A percentile compares a stretch with the other conserved stretches of the same genome.
These are phyloP conservation scores for Protobothrops mucrosquamatus DNA, from an alignment of 2,113 vertebrate species.

Conservation along the genomic window DNA sequence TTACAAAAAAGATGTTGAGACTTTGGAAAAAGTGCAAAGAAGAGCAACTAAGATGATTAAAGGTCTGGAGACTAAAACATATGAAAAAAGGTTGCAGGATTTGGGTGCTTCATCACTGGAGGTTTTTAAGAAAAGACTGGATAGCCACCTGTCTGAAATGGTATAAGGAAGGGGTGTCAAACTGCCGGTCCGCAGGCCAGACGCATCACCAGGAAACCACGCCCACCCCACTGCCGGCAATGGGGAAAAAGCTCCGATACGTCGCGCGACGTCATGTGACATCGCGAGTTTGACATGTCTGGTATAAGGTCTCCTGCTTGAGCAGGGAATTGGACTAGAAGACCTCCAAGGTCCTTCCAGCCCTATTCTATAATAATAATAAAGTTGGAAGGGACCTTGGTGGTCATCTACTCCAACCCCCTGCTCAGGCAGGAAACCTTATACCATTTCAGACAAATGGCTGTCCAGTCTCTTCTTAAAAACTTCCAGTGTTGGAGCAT, in stretches of 20 bases:
- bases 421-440: too few relatives aligned
- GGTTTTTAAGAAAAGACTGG: background rate
- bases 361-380: background rate
- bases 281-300: too few relatives aligned
- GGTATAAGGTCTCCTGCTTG: background rate
- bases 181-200: too few relatives aligned
- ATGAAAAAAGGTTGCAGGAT: background rate
- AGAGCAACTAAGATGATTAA: background rate
- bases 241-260: too few relatives aligned
- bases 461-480: too few relatives aligned
- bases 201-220: too few relatives aligned
- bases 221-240: too few relatives aligned
- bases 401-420: too few relatives aligned
- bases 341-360: background rate
- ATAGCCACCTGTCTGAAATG: background rate
- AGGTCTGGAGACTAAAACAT: background rate
- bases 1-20: background rate
- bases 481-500: too few relatives aligned
- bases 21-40: background rate
- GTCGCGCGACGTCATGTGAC: too few relatives aligned
- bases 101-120: background rate
- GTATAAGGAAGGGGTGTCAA: background rate
- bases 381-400: too few relatives aligned
- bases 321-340: background rate
- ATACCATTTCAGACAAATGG: too few relatives aligned